Base-by-base conservation (phyloP, 2,113 vertebrate species). In the Grallaria varia region DNA sequence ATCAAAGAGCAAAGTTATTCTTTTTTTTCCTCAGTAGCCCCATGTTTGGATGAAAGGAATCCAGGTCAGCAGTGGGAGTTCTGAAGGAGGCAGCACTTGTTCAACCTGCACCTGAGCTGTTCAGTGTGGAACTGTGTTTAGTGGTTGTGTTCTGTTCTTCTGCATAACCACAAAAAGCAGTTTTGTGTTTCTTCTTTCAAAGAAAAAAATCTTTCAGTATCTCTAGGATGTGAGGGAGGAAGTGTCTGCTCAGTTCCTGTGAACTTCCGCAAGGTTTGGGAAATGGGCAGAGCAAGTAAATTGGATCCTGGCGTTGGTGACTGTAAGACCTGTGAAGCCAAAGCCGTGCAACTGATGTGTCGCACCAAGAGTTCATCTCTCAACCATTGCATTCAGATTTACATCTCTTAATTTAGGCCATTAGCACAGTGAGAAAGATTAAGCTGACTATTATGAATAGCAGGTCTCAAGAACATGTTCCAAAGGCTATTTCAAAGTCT, bases 371-470 rank as follows among this genome's bases (percentile, higher is more conserved):
- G 62, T 59, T 91, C 37, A 55, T 83, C 80, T 52, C 82, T 59
- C 62, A 90, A 64, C 72, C 37, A 14, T 2, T 80, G 72, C 88
- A 59, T 60, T 95, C 72, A 84, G 64, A 88, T 72, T 96, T 95
- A 82, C 72, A 76, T 45, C 53, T 92, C 69, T 90, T 88, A 68
- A 69, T 96, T 86, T 89, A 86, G 44, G n/a, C 44, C 12, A 59
- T 93, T 89, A 91, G 69, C 55, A 87, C 58, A 90, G 73, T 76
- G 45, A 95, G 77, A 95, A 92, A 89, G 64, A 72, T 95, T 96
- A 76, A 82, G 31, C 40, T 89, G 68, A 73, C 88, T 87, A 8
- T 90, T 96, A 77, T 67, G 58, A 93, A 77, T 60, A 66, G 47
- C 56, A 50, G n/a, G 58, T 93, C 78, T 87, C 90, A 86, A 94